Evolutionary conservation across 2,113 vertebrate genomes (phyloP).

Genomic region (Leptobrachium ailaonicum): DNA sequence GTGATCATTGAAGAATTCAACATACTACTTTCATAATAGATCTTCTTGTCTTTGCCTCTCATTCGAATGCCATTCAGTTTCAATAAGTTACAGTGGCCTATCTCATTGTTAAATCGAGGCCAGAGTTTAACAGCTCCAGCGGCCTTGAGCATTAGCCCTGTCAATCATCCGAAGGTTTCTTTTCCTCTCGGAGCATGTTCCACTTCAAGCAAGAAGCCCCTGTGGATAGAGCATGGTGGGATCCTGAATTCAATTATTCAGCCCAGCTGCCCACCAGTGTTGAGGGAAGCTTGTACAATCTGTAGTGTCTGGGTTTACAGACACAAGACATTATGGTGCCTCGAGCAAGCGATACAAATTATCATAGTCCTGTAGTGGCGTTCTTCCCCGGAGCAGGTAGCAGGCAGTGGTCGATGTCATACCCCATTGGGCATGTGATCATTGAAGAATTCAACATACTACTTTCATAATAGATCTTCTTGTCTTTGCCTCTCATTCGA

Average conservation of each 20-base stretch:
- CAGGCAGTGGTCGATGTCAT: too few species aligned
- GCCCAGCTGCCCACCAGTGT: slow-evolving; percentile 31
- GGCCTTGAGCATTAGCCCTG: slow-evolving; percentile 24
- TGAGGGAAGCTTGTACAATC: slow-evolving; percentile 21
- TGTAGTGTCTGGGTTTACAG: neutral
- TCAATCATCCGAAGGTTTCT: slow-evolving; percentile 30
- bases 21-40: too few species aligned
- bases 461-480: slow-evolving; percentile 36
- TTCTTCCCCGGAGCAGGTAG: too few species aligned
- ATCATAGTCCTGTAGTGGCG: slow-evolving; percentile 24
- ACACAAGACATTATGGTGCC: neutral
- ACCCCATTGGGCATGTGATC: too few species aligned
- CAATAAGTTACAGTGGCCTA: slow-evolving; percentile 2
- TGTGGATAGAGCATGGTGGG: slow-evolving; percentile 20
- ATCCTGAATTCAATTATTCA: slow-evolving; percentile 31
- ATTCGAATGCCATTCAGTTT: slow-evolving; percentile 10
- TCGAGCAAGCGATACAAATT: neutral
- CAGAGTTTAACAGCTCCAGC: slow-evolving; percentile 19
- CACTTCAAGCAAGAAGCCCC: slow-evolving; percentile 27
- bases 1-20: too few species aligned
- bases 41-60: neutral
- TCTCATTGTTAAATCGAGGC: slow-evolving; percentile 11
- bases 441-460: too few species aligned
- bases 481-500: neutral
- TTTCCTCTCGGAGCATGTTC: slow-evolving; percentile 12